Evolutionary conservation across 2,113 vertebrate species (phyloP).

Genomic region (Danionella cerebrum): DNA sequence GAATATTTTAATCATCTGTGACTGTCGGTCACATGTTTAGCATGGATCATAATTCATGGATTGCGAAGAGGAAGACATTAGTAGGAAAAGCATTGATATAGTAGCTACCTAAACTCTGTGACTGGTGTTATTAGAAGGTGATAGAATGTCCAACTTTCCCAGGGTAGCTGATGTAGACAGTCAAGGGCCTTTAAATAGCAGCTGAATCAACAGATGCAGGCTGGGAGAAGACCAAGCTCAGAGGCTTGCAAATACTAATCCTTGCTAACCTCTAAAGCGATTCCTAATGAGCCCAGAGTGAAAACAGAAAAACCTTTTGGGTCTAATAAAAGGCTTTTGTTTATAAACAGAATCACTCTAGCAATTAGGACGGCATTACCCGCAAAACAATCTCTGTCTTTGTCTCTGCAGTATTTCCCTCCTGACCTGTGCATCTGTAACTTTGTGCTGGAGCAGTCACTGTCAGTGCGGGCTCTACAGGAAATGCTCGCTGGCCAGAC

Average conservation of each 20-base stretch:
- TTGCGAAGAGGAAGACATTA: not conserved
- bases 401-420: constrained; percentile 78
- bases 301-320: not conserved
- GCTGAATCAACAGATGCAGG: constrained; percentile 3
- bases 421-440: constrained; percentile 93
- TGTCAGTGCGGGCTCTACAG: constrained; percentile 92
- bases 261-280: not conserved
- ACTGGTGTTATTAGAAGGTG: not conserved
- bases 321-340: not conserved
- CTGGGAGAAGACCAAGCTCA: not conserved
- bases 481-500: constrained; percentile 88
- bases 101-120: not conserved
- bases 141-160: constrained; percentile 10
- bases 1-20: too few relatives aligned
- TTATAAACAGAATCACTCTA: not conserved
- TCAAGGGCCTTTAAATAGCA: constrained; percentile 11
- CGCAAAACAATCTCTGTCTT: not conserved
- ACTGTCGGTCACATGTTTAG: not conserved
- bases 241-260: not conserved
- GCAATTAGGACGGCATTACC: not conserved
- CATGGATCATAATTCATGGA: not conserved
- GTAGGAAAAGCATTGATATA: not conserved
- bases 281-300: not conserved
- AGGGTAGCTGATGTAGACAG: constrained; percentile 6
- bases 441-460: constrained; percentile 92